phyloP scores from a whole-genome alignment of 2,888 invertebrate genomes.

The Cancer borealis region DNA sequence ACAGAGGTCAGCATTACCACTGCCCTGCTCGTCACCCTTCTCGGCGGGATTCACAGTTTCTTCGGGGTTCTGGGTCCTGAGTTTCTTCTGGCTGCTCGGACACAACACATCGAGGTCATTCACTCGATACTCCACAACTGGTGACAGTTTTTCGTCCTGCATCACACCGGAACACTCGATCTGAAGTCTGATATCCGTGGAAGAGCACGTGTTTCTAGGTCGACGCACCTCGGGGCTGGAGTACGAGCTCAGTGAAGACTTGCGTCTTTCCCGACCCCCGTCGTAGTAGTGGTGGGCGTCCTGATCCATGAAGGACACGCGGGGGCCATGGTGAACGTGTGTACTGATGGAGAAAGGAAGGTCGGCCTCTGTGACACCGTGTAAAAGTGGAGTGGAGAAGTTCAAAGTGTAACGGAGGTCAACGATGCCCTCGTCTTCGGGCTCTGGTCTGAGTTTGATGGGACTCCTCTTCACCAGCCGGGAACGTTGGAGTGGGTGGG shows the following conservation, averaged over 20 bases:
- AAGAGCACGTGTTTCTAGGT: slow-evolving; percentile 61
- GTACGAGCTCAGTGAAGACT: slow-evolving; percentile 56
- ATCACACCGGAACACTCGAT: slow-evolving; percentile 64
- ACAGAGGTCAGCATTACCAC: slow-evolving; percentile 1
- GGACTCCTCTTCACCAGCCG: slow-evolving; percentile 67
- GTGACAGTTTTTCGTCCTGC: slow-evolving; percentile 64
- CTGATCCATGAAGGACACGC: slow-evolving; percentile 72
- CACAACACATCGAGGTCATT: slow-evolving; percentile 70
- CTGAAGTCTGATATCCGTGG: slow-evolving; percentile 70
- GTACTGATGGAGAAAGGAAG: slow-evolving; percentile 72
- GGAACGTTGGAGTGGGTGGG: slow-evolving; percentile 71
- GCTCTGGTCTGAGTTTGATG: slow-evolving; percentile 63
- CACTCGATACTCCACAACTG: slow-evolving; percentile 68
- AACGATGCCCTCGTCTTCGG: slow-evolving; percentile 71
- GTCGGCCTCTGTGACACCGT: slow-evolving; percentile 70
- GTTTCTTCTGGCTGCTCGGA: slow-evolving; percentile 48
- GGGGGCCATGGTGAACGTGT: slow-evolving; percentile 67
- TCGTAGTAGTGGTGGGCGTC: slow-evolving; percentile 61
- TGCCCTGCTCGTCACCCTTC: neutral
- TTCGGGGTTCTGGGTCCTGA: neutral
- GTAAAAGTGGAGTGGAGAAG: slow-evolving; percentile 72
- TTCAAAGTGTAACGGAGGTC: slow-evolving; percentile 73
- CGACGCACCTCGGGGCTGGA: slow-evolving; percentile 57
- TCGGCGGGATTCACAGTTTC: neutral
- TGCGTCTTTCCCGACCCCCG: slow-evolving; percentile 56